Evolutionary conservation across 2,797 vertebrate species (phyloP).

Genomic region (Discoglossus pictus): DNA sequence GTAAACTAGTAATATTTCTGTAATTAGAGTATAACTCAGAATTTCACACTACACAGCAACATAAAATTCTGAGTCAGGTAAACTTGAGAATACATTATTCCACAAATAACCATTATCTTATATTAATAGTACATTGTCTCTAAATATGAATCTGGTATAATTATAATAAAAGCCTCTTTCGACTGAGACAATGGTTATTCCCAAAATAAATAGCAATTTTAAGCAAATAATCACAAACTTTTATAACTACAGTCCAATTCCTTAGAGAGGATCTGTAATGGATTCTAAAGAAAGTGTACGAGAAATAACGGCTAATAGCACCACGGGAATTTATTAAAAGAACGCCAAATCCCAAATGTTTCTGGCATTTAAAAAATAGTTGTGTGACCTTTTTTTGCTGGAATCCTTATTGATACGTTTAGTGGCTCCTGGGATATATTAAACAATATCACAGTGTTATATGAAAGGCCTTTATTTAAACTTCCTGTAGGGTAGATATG

Average conservation of each 20-base stretch:
- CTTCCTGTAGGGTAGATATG: constrained; percentile 41
- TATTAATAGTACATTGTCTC: too few relatives aligned
- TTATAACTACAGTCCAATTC: constrained; percentile 43
- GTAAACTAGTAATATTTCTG: too few relatives aligned
- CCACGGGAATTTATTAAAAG: constrained; percentile 52
- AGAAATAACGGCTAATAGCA: constrained; percentile 52
- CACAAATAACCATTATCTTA: too few relatives aligned
- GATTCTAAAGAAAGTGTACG: constrained; percentile 38
- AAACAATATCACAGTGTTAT: constrained; percentile 48
- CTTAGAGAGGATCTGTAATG: constrained; percentile 38
- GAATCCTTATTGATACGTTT: constrained; percentile 52
- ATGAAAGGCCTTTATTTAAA: constrained; percentile 47
- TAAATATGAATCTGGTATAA: constrained; percentile 1
- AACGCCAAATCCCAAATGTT: constrained; percentile 36
- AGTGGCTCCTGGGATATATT: constrained; percentile 40
- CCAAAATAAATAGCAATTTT: constrained; percentile 32
- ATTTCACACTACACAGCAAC: too few relatives aligned
- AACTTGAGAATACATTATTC: too few relatives aligned
- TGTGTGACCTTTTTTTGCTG: constrained; percentile 58
- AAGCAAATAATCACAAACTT: constrained; percentile 30
- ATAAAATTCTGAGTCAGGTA: too few relatives aligned
- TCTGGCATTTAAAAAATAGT: constrained; percentile 57
- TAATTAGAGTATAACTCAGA: too few relatives aligned
- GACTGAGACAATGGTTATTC: constrained; percentile 23
- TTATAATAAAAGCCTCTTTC: constrained; percentile 15